Evolutionary conservation across 2,888 invertebrate species (phyloP).

Genomic region (Lamellibrachia columna): DNA sequence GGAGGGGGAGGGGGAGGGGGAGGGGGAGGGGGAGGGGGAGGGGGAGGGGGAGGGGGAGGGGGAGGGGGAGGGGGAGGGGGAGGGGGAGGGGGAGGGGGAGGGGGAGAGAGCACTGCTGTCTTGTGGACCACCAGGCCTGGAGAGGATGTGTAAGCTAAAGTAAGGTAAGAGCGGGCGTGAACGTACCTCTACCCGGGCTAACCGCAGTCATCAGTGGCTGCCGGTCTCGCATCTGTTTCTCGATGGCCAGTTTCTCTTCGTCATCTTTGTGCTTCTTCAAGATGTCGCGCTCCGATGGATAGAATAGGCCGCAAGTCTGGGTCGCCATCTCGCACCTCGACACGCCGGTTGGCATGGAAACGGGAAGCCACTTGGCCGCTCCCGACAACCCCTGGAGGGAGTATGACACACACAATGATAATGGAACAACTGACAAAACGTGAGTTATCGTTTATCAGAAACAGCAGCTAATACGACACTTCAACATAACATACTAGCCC

Average conservation of each 20-base stretch:
- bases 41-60: no score
- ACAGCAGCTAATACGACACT: background rate
- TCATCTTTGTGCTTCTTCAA: constrained; percentile 55
- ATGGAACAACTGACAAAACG: no score
- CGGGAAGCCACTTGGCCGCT: constrained; percentile 51
- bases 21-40: no score
- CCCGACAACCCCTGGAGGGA: background rate
- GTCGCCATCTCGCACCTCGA: constrained; percentile 49
- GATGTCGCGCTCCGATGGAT: constrained; percentile 62
- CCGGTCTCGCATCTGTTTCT: constrained; percentile 61
- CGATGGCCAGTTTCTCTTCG: constrained; percentile 56
- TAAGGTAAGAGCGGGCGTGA: background rate
- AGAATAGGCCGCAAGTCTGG: constrained; percentile 66
- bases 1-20: no score
- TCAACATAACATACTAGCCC: no score
- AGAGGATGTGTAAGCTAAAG: no score
- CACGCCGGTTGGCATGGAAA: constrained; percentile 43
- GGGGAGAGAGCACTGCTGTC: no score
- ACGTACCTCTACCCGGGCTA: constrained; percentile 65
- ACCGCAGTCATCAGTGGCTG: constrained; percentile 62
- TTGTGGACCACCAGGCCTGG: no score
- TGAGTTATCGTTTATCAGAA: background rate
- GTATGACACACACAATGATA: background rate
- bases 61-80: no score
- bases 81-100: no score